These are phyloP conservation scores for Lucilia cuprina DNA, from an alignment of 1,140 invertebrate genomes.

Conservation along the genomic window DNA sequence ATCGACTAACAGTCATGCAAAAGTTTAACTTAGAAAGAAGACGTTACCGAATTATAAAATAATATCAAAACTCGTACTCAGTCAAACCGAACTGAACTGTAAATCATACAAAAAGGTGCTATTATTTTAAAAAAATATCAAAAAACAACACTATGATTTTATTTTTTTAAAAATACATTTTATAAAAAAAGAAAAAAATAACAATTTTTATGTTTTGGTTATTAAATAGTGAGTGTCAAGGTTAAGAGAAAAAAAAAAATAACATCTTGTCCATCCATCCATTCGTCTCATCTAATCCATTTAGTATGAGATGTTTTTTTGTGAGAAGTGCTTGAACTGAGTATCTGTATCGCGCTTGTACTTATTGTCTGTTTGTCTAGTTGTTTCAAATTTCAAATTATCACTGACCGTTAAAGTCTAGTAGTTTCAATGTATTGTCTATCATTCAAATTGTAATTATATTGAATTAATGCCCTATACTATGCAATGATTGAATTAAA, in stretches of 20 bases:
- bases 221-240: slow-evolving; percentile 56
- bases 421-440: neutral
- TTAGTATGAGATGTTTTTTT: neutral
- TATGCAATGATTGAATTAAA: neutral
- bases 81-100: neutral
- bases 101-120: neutral
- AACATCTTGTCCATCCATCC: neutral
- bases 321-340: neutral
- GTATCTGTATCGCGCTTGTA: neutral
- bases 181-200: neutral
- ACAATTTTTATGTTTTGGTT: neutral
- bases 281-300: slow-evolving; percentile 1
- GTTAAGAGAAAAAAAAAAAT: slow-evolving; percentile 42
- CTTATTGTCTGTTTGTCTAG: neutral
- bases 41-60: slow-evolving; percentile 47
- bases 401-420: slow-evolving; percentile 25
- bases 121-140: neutral
- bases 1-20: slow-evolving; percentile 51
- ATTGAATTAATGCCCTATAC: neutral
- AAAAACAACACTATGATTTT: neutral
- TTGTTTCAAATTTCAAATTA: slow-evolving; percentile 32
- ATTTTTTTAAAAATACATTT: neutral
- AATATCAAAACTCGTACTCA: slow-evolving; percentile 3
- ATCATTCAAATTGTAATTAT: neutral
- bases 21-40: slow-evolving; percentile 56